Conservation (phyloP, 2,797 vertebrate species). For the Scyliorhinus canicula region DNA sequence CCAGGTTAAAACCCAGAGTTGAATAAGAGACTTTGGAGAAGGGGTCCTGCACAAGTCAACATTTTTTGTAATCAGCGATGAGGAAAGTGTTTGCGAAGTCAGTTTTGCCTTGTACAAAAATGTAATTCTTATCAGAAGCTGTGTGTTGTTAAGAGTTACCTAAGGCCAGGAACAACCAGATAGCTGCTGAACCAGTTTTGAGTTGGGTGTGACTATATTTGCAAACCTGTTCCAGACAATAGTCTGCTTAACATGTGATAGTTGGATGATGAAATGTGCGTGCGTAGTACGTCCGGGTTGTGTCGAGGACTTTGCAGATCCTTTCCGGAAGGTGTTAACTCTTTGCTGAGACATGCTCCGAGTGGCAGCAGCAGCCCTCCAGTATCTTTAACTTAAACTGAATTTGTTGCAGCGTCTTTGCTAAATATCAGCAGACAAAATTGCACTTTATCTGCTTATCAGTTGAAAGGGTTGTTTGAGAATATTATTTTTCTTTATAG, state of each 20-base stretch:
- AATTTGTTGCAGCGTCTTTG: background rate
- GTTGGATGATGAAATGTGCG: background rate
- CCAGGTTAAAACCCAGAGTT: background rate
- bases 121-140: background rate
- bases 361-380: too few species aligned
- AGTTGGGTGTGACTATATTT: background rate
- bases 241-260: background rate
- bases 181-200: background rate
- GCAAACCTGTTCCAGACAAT: background rate
- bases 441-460: too few species aligned
- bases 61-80: background rate
- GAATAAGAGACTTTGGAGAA: background rate
- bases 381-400: background rate
- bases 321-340: background rate
- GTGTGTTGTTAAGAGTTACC: background rate
- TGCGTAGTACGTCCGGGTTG: background rate
- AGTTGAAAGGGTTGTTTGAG: background rate
- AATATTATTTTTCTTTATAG: slow-evolving; percentile 53
- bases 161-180: background rate
- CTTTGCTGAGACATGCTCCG: background rate
- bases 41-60: background rate
- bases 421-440: background rate
- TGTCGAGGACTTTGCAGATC: background rate
- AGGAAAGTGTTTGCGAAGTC: background rate
- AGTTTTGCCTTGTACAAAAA: background rate